Evolutionary conservation across 2,113 vertebrate genomes (phyloP).

Genomic region (Blennius ocellaris): DNA sequence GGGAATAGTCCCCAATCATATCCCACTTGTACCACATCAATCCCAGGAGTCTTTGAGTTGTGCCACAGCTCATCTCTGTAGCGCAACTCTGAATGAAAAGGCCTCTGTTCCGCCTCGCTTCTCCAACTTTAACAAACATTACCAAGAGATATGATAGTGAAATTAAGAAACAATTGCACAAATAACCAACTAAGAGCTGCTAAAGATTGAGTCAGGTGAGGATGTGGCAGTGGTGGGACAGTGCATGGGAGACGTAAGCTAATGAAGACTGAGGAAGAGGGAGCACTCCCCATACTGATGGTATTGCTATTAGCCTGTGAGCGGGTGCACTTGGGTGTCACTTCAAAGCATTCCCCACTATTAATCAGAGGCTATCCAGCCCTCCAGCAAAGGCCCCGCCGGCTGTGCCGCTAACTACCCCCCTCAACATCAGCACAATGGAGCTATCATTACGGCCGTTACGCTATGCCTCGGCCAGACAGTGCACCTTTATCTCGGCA

Average conservation of each 20-base stretch:
- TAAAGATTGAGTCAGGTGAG: slow-evolving; percentile 40
- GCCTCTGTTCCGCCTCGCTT: slow-evolving; percentile 6
- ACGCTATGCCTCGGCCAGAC: slow-evolving; percentile 67
- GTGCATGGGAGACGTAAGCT: slow-evolving; percentile 46
- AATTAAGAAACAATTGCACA: slow-evolving; percentile 53
- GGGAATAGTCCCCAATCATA: slow-evolving; percentile 51
- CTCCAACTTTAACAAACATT: slow-evolving; percentile 33
- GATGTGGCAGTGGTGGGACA: slow-evolving; percentile 31
- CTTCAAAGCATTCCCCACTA: slow-evolving; percentile 81
- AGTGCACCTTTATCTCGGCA: slow-evolving; percentile 70
- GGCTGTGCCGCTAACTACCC: slow-evolving; percentile 67
- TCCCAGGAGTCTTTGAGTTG: slow-evolving; percentile 47
- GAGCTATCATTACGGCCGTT: slow-evolving; percentile 74
- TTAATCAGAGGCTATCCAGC: slow-evolving; percentile 78
- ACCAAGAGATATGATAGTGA: slow-evolving; percentile 51
- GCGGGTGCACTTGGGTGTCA: slow-evolving; percentile 79
- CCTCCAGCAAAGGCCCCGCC: slow-evolving; percentile 64
- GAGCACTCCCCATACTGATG: slow-evolving; percentile 54
- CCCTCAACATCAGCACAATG: slow-evolving; percentile 77
- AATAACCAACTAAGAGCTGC: slow-evolving; percentile 32
- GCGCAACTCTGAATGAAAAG: slow-evolving; percentile 19
- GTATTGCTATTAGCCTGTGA: slow-evolving; percentile 72
- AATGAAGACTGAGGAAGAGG: slow-evolving; percentile 71
- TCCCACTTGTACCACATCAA: slow-evolving; percentile 64
- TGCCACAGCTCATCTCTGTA: slow-evolving; percentile 49